These are phyloP conservation scores for Procambarus clarkii DNA, from an alignment of 1,140 invertebrate species.

Conservation along the genomic window DNA sequence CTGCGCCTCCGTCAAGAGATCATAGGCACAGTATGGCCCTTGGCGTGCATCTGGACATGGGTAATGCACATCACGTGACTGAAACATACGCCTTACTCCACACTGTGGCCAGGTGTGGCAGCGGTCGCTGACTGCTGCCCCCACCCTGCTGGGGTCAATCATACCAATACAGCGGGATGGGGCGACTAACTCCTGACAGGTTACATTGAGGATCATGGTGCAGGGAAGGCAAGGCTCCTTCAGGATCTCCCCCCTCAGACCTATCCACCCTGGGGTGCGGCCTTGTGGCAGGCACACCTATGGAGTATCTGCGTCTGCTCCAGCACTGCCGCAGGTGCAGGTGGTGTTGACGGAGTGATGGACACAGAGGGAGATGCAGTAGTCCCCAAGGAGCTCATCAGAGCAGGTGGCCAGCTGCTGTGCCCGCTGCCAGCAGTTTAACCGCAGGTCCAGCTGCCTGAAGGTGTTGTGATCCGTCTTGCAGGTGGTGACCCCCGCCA, in stretches of 20 bases:
- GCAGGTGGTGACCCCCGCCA: background rate
- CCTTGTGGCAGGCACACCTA: background rate
- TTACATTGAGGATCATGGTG: background rate
- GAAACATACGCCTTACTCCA: background rate
- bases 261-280: background rate
- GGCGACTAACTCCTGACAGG: background rate
- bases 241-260: background rate
- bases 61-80: background rate
- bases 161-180: background rate
- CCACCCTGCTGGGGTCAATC: background rate
- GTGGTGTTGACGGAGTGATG: background rate
- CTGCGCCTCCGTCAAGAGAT: background rate
- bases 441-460: background rate
- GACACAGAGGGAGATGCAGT: background rate
- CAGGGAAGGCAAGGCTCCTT: background rate
- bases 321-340: background rate
- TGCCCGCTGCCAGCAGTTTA: background rate
- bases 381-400: background rate
- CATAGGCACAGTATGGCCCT: background rate
- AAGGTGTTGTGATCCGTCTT: background rate
- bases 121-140: background rate
- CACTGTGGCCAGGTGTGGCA: background rate
- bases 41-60: background rate
- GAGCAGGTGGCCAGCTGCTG: background rate
- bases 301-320: background rate